A percentile compares a stretch with the other conserved stretches of the same genome.
phyloP scores from a whole-genome alignment of 2,797 vertebrate genomes.

The Nasua narica region DNA sequence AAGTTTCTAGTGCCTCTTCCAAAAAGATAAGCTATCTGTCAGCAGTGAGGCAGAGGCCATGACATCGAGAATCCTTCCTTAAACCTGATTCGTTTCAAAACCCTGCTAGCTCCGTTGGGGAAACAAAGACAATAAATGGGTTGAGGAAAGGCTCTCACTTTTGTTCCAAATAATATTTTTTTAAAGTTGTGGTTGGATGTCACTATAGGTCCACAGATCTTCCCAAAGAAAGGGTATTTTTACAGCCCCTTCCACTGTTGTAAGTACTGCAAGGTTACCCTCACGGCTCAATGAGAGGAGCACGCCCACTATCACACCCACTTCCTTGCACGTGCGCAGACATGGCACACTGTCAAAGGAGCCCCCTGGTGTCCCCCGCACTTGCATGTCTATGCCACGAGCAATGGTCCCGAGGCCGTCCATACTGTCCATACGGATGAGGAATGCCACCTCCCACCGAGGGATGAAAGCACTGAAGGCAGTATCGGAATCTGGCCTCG shows the following conservation, averaged over 20 bases:
- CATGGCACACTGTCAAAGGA: background rate
- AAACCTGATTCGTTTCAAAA: background rate
- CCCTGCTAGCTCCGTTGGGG: background rate
- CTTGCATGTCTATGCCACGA: background rate
- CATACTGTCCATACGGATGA: accelerated
- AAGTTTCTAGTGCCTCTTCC: background rate
- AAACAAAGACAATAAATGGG: background rate
- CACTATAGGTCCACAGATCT: background rate
- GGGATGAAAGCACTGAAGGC: too few relatives aligned
- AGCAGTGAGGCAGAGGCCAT: background rate
- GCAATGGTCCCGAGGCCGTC: too few relatives aligned
- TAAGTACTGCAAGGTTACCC: too few relatives aligned
- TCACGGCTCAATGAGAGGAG: background rate
- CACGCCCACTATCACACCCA: too few relatives aligned
- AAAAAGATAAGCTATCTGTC: background rate
- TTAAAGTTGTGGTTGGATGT: background rate
- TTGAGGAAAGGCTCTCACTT: background rate
- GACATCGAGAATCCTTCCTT: background rate
- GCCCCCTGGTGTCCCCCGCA: accelerated
- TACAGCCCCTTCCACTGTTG: background rate
- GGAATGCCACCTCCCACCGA: too few relatives aligned
- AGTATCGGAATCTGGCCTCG: accelerated
- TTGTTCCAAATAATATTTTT: background rate
- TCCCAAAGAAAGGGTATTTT: background rate
- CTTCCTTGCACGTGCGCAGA: accelerated